Conservation (phyloP, 2,888 invertebrate species). For the Plagodis dolabraria region DNA sequence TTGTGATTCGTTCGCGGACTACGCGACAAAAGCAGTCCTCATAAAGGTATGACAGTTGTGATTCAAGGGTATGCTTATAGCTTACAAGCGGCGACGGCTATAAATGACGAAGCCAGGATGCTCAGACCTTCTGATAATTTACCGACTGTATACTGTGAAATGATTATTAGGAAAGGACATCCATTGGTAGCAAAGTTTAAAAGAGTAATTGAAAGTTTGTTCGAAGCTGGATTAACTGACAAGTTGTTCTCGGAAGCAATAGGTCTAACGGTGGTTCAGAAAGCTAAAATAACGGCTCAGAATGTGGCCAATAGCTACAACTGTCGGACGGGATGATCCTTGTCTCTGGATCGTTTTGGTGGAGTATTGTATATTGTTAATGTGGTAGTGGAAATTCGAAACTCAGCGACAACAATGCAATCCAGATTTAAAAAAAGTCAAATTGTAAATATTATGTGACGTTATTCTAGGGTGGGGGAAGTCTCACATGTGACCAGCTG, state of each 20-base stretch:
- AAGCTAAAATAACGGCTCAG: conserved; percentile 50
- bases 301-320: conserved; percentile 63
- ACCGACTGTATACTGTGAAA: conserved; percentile 64
- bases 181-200: conserved; percentile 48
- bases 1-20: conserved; percentile 55
- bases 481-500: too few species aligned
- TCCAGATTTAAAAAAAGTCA: too few species aligned
- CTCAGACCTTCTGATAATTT: conserved; percentile 55
- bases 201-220: conserved; percentile 49
- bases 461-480: too few species aligned
- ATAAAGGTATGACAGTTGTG: conserved; percentile 59
- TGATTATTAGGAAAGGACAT: conserved; percentile 59
- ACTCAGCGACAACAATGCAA: too few species aligned
- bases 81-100: conserved; percentile 57
- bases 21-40: conserved; percentile 44
- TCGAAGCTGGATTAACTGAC: conserved; percentile 66
- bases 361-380: conserved; percentile 62
- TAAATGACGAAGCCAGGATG: conserved; percentile 62
- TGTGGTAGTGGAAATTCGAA: conserved; percentile 61
- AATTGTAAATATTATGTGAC: too few species aligned
- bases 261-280: conserved; percentile 56
- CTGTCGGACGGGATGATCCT: conserved; percentile 63
- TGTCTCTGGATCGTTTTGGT: conserved; percentile 56
- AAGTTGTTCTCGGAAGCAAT: conserved; percentile 60
- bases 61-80: conserved; percentile 53